These are phyloP conservation scores for Chaenogobius annularis DNA, from an alignment of 2,113 vertebrate genomes.

Conservation along the genomic window DNA sequence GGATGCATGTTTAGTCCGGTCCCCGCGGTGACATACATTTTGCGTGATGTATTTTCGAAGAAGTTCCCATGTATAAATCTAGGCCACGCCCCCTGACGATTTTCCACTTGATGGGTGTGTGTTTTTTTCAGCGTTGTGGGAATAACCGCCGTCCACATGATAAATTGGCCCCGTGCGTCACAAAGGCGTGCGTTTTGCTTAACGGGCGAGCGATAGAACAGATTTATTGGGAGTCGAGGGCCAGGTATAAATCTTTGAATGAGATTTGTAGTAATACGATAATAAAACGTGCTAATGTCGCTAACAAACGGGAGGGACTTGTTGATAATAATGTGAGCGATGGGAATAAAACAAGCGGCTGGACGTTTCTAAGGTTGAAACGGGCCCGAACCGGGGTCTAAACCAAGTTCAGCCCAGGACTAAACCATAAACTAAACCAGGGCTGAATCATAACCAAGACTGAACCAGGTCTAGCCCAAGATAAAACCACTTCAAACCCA, in stretches of 20 bases:
- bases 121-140: background rate
- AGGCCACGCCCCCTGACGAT: background rate
- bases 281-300: background rate
- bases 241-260: background rate
- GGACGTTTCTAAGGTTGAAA: too few species aligned
- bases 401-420: too few species aligned
- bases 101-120: background rate
- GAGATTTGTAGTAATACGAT: background rate
- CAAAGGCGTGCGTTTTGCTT: background rate
- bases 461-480: too few species aligned
- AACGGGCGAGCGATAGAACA: background rate
- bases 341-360: background rate
- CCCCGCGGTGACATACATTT: background rate
- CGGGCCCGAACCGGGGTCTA: too few species aligned
- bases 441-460: too few species aligned
- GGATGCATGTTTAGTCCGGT: background rate
- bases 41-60: background rate
- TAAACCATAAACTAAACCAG: too few species aligned
- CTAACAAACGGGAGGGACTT: too few species aligned
- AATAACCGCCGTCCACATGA: background rate
- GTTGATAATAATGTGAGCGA: background rate
- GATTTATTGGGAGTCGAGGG: background rate
- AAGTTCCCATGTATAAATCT: background rate
- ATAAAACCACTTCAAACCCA: too few species aligned
- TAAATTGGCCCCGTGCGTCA: background rate